Conservation (phyloP, 2,888 invertebrate species). For the Bellardia pandia region DNA sequence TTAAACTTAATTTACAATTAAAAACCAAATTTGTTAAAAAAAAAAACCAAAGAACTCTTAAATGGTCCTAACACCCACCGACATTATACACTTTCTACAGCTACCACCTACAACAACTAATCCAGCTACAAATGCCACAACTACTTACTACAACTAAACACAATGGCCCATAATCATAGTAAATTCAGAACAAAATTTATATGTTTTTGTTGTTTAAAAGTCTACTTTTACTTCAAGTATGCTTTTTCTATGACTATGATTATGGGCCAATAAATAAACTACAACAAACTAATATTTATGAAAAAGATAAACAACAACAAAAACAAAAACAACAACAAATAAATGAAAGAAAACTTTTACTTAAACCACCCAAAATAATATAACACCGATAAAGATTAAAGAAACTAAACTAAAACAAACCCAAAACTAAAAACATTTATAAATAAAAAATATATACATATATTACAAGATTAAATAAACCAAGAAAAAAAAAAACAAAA, state of each 20-base stretch:
- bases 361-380: slow-evolving; percentile 51
- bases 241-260: too few relatives aligned
- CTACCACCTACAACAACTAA: slow-evolving; percentile 38
- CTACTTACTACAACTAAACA: not conserved
- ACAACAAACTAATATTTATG: slow-evolving; percentile 8
- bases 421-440: slow-evolving; percentile 23
- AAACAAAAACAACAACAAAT: too few relatives aligned
- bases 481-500: slow-evolving; percentile 13
- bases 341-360: slow-evolving; percentile 18
- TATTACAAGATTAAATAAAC: slow-evolving; percentile 40
- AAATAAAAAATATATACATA: not conserved
- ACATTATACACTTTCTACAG: slow-evolving; percentile 63
- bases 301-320: slow-evolving; percentile 14
- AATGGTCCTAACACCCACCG: slow-evolving; percentile 70
- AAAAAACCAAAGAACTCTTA: slow-evolving; percentile 32
- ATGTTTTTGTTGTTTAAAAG: too few relatives aligned
- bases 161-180: too few relatives aligned
- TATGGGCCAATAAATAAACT: slow-evolving; percentile 5
- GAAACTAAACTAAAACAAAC: slow-evolving; percentile 9
- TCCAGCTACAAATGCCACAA: slow-evolving; percentile 19
- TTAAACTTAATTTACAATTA: slow-evolving; percentile 20
- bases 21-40: slow-evolving; percentile 2
- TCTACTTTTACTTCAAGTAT: too few relatives aligned
- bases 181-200: too few relatives aligned
- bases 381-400: slow-evolving; percentile 50